These are phyloP conservation scores for Nycticryphes semicollaris DNA, from an alignment of 2,113 vertebrate species.

Conservation along the genomic window DNA sequence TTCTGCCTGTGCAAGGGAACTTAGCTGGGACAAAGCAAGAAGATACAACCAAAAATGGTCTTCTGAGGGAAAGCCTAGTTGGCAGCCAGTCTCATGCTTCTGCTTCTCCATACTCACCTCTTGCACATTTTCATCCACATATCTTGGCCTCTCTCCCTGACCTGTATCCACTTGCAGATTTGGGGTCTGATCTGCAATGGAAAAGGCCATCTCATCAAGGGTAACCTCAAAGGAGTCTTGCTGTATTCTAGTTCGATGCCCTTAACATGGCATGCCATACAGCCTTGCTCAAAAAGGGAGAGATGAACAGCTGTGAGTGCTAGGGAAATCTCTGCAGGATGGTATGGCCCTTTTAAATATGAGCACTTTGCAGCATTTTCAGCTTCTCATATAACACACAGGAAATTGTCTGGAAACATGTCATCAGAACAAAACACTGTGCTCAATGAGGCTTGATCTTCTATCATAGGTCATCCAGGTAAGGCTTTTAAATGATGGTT, in stretches of 20 bases:
- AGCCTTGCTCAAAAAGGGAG: neutral
- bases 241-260: neutral
- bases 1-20: neutral
- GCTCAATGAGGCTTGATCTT: slow-evolving; percentile 45
- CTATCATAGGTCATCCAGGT: slow-evolving; percentile 39
- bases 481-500: slow-evolving; percentile 34
- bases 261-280: neutral
- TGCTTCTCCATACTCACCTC: neutral
- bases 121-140: neutral
- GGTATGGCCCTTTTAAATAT: neutral
- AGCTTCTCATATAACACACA: neutral
- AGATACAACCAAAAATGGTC: neutral
- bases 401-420: slow-evolving; percentile 34
- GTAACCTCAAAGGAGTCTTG: neutral
- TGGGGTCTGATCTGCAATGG: rapidly evolving
- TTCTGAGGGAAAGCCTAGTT: neutral
- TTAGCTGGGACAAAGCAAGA: neutral
- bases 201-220: neutral
- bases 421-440: slow-evolving; percentile 29
- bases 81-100: neutral
- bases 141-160: neutral
- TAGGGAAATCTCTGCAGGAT: neutral
- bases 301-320: neutral
- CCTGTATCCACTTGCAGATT: neutral
- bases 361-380: neutral